Conservation (phyloP, 2,888 invertebrate genomes). For the Orthosia incerta region DNA sequence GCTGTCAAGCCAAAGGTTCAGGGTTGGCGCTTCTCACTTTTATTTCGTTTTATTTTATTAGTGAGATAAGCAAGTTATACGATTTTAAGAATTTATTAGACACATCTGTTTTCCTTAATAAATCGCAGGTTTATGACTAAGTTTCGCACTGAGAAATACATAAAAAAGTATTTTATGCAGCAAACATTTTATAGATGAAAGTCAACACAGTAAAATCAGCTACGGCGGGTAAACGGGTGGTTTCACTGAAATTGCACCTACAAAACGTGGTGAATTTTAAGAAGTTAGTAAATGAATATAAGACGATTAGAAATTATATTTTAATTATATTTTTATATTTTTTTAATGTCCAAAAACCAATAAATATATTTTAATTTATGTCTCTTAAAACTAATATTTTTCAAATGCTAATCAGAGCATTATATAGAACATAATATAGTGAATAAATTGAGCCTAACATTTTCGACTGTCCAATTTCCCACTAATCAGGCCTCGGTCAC, state of each 20-base stretch:
- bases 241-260: neutral
- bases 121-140: slow-evolving; percentile 46
- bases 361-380: neutral
- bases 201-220: slow-evolving; percentile 19
- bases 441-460: neutral
- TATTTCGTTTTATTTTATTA: slow-evolving; percentile 63
- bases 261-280: neutral
- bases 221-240: neutral
- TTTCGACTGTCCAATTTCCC: neutral
- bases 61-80: slow-evolving; percentile 58
- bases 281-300: neutral
- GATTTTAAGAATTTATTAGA: slow-evolving; percentile 53
- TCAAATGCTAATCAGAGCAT: neutral
- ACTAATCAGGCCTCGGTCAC: neutral
- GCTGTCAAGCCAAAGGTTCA: slow-evolving; percentile 54
- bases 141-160: slow-evolving; percentile 41
- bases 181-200: slow-evolving; percentile 45
- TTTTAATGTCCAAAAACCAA: too few relatives aligned
- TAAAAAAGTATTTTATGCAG: slow-evolving; percentile 53
- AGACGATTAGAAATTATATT: neutral
- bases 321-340: too few relatives aligned
- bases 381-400: neutral
- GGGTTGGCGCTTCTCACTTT: slow-evolving; percentile 61
- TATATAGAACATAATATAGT: neutral
- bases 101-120: slow-evolving; percentile 51